These are phyloP conservation scores for Micrastur ruficollis DNA, from an alignment of 2,797 vertebrate species.

Conservation along the genomic window DNA sequence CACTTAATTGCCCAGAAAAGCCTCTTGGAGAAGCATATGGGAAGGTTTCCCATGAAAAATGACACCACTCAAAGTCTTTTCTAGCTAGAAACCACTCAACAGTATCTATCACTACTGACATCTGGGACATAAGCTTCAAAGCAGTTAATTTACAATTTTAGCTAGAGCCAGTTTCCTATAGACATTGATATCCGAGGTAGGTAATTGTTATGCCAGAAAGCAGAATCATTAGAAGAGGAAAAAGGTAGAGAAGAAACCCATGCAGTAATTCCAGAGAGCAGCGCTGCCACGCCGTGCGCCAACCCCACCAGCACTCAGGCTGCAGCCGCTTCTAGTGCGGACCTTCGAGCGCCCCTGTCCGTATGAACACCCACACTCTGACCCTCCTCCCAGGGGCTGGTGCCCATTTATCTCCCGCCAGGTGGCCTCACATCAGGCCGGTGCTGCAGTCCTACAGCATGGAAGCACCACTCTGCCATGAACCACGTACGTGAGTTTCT, in stretches of 20 bases:
- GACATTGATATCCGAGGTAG: not conserved
- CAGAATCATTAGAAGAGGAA: not conserved
- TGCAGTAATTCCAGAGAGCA: not conserved
- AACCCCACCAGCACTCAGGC: not conserved
- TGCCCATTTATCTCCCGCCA: not conserved
- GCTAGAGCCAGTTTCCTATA: not conserved
- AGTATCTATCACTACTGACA: constrained; percentile 35
- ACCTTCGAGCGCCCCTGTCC: not conserved
- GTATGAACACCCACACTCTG: no score
- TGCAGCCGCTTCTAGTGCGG: accelerated
- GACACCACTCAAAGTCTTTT: not conserved
- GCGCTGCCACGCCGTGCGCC: not conserved
- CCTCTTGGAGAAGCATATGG: constrained; percentile 15
- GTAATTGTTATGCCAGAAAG: not conserved
- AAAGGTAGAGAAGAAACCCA: not conserved
- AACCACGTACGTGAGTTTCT: accelerated
- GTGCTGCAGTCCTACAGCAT: not conserved
- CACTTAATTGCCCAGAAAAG: constrained; percentile 33
- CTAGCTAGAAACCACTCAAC: constrained; percentile 15
- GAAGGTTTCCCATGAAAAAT: constrained; percentile 48
- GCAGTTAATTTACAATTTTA: constrained; percentile 22
- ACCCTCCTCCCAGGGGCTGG: not conserved
- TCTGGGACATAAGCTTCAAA: constrained; percentile 7
- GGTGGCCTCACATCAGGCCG: no score
- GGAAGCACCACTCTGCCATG: not conserved